Base-by-base conservation (phyloP, 2,888 invertebrate genomes). In the Chaetogeoica ovagalla region DNA sequence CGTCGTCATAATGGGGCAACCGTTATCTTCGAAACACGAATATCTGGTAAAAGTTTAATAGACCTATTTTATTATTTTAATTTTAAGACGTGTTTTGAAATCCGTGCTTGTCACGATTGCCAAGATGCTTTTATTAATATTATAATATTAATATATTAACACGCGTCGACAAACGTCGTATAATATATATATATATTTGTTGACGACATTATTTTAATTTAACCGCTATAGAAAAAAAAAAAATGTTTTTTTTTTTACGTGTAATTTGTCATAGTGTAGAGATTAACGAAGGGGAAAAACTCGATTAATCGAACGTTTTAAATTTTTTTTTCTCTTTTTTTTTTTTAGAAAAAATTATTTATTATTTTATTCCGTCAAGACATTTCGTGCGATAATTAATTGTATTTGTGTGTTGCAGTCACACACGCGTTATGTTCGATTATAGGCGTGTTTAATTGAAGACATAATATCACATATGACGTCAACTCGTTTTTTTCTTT, bases 11-110 rank as follows among this genome's bases (percentile, higher is more conserved):
- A 79, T 79, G 79, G 79, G 79, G 11, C 79, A 79, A 79, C 79
- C 79, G 23, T 43, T 79, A 30, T 79, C 71, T n/a, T 70, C 79
- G n/a, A 79, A 79, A 79, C 79, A 79, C 23, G 71, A 69, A 70
- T 70, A 71, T 63, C 17, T 79, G 79, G 79, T 79, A 79, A 79
- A 79, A 17, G 4, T 30, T 37, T 70, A 23, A 52, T 17, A 17
- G n/a, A 74, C 9, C 4, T 30, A 30, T 30, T 13, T 39, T 23
- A 48, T 72, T 60, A 19, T 23, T 59, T 57, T n/a, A 7, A 9
- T 55, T 74, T 21, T n/a, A 17, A 63, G 52, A 39, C 15, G 23
- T 72, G n/a, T n/a, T n/a, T 71, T 43, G 7, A 48, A 30, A 72
- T 72, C 7, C 9, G 43, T 23, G 5, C 2, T 43, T 48, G 13